Evolutionary conservation across 2,888 invertebrate species (phyloP).

Genomic region (Drosophila setosimentum): DNA sequence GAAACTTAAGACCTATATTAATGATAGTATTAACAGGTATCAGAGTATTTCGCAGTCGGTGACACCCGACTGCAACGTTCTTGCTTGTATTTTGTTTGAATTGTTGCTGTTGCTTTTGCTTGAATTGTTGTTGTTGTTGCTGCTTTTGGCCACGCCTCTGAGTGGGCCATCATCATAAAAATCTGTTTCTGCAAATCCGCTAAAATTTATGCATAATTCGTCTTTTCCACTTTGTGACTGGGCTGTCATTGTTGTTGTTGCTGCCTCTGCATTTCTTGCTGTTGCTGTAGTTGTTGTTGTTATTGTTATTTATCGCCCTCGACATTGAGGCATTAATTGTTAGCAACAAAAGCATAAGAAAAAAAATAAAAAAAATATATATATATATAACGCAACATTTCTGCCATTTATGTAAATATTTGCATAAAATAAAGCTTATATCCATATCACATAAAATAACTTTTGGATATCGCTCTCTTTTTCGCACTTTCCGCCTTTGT

Average conservation of each 20-base stretch:
- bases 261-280: slow-evolving; percentile 8
- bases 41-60: not conserved
- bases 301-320: slow-evolving; percentile 42
- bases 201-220: slow-evolving; percentile 70
- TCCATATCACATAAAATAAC: slow-evolving; percentile 45
- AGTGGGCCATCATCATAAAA: slow-evolving; percentile 51
- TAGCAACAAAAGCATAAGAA: slow-evolving; percentile 16
- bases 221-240: slow-evolving; percentile 45
- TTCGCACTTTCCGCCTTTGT: not conserved
- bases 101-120: slow-evolving; percentile 4
- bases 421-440: slow-evolving; percentile 63
- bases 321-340: slow-evolving; percentile 70
- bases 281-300: not conserved
- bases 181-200: slow-evolving; percentile 56
- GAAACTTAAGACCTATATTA: not conserved
- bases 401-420: slow-evolving; percentile 54
- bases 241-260: slow-evolving; percentile 18
- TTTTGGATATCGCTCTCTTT: slow-evolving; percentile 15
- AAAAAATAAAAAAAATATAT: slow-evolving; percentile 4
- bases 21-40: not conserved
- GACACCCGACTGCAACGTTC: not conserved
- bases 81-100: not conserved
- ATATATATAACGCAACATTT: slow-evolving; percentile 26
- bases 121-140: not conserved
- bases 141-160: slow-evolving; percentile 38